These are phyloP conservation scores for Aelia acuminata DNA, from an alignment of 2,888 invertebrate species.

Conservation along the genomic window DNA sequence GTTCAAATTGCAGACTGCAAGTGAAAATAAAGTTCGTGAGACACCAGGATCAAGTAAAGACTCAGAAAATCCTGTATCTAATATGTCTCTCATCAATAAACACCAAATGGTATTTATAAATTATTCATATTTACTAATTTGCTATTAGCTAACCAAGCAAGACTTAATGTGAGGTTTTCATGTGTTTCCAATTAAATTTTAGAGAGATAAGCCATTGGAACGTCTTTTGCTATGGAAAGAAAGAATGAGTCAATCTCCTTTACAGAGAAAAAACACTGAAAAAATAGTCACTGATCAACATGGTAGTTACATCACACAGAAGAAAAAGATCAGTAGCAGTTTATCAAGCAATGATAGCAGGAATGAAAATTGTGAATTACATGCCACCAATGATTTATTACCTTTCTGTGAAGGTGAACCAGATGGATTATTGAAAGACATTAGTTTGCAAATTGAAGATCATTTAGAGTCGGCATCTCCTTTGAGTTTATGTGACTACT, in stretches of 20 bases:
- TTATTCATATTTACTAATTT: background rate
- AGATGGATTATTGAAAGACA: constrained; percentile 3
- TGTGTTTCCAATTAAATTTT: constrained; percentile 69
- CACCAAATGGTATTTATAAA: background rate
- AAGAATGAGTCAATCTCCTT: constrained; percentile 90
- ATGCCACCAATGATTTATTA: constrained; percentile 24
- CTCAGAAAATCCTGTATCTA: constrained; percentile 5
- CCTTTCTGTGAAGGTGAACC: background rate
- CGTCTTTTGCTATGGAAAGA: constrained; percentile 92
- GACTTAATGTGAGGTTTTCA: background rate
- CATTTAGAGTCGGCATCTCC: constrained; percentile 10
- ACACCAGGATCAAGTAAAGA: background rate
- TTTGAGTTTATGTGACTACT: constrained; percentile 25
- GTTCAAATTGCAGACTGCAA: constrained; percentile 22
- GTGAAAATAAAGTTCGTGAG: background rate
- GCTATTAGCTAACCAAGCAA: background rate
- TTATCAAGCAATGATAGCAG: constrained; percentile 27
- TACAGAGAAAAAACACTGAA: constrained; percentile 80
- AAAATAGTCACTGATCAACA: constrained; percentile 29
- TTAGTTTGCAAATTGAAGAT: constrained; percentile 25
- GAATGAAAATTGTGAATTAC: constrained; percentile 46
- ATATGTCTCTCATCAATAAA: constrained; percentile 2
- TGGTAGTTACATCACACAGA: constrained; percentile 67
- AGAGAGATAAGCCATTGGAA: constrained; percentile 94
- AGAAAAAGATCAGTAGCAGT: constrained; percentile 22